Evolutionary conservation across 2,113 vertebrate genomes (phyloP).

Genomic region (Potamarius usumacintae): DNA sequence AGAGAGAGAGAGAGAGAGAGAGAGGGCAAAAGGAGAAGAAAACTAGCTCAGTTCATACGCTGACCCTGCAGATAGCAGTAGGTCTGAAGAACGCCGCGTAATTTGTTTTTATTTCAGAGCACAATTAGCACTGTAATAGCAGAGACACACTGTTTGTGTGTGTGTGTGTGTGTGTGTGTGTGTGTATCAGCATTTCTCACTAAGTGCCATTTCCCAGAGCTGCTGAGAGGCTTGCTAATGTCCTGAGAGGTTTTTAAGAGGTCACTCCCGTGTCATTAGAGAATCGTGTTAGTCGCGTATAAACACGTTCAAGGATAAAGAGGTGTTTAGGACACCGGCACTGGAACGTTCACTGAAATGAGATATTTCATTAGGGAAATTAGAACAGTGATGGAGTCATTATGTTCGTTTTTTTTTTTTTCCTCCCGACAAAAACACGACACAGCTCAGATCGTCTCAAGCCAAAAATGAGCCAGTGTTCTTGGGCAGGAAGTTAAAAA

Average conservation of each 20-base stretch:
- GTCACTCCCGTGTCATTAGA: conserved; percentile 43
- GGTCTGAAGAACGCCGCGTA: conserved; percentile 44
- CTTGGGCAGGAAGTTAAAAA: background rate
- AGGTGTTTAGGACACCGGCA: conserved; percentile 2
- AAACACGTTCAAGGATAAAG: conserved; percentile 2
- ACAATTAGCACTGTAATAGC: conserved; percentile 41
- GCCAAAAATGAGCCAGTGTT: background rate
- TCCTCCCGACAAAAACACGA: background rate
- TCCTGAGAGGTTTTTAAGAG: conserved; percentile 49
- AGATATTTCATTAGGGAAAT: conserved; percentile 20
- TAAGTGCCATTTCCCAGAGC: conserved; percentile 40
- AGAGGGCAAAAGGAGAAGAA: conserved; percentile 12
- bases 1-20: background rate
- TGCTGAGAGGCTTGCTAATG: conserved; percentile 41
- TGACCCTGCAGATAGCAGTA: conserved; percentile 50
- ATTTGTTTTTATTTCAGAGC: conserved; percentile 48
- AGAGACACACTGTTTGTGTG: conserved; percentile 8
- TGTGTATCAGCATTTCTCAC: conserved; percentile 17
- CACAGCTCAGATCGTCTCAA: background rate
- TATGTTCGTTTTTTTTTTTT: background rate
- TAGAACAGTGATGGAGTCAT: background rate
- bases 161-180: conserved; percentile 18
- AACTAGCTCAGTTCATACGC: conserved; percentile 44
- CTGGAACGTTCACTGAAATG: background rate
- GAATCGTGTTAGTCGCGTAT: conserved; percentile 14